Evolutionary conservation across 2,888 invertebrate genomes (phyloP), one percentile per base, ranked within the genome.

Genomic region (Andrena bicolor): DNA sequence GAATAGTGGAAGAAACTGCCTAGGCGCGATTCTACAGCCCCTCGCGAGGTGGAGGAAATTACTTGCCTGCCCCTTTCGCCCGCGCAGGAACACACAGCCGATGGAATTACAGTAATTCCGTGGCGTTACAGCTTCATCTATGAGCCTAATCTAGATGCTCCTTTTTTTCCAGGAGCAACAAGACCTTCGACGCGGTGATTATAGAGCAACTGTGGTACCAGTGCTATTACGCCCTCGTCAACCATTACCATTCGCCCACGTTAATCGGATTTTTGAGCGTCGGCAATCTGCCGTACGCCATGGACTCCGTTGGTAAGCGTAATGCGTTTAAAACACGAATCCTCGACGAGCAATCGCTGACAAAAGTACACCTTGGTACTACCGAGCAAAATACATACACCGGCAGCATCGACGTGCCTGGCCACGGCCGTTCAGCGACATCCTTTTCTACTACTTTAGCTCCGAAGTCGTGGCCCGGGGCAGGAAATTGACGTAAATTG

Each of bases 151-250:
- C 68, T 60, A 51, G 48, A 60, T 58, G 53, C 28, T 61, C 53
- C 63, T 30, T 26, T 60, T 69, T 61, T 91, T 85, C 13, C 73
- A 90, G 89, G 48, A 87, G 86, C 68, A 92, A 91, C 80, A 86
- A 89, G 73, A 92, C 84, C 23, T 92, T 92, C 81, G 92, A 93
- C 80, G 92, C 89, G n/a, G 88, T 93, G 61, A 85, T 93, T 41
- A 92, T 92, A 76, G 93, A 93, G 80, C 92, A 93, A 76, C 88
- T 93, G 63, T 93, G 93, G 93, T 93, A 87, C 84, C 93, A 93
- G 80, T 92, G 92, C 75, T 93, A 91, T 88, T 93, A 93, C 83
- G 85, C 89, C 49, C 89, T 93, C 65, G 92, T 92, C 23, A 90
- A 91, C 60, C 86, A 90, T 77, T 92, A 91, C 70, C 88, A 93